Evolutionary conservation across 2,113 vertebrate genomes (phyloP).

Genomic region (Forbesichthys papilliferus): DNA sequence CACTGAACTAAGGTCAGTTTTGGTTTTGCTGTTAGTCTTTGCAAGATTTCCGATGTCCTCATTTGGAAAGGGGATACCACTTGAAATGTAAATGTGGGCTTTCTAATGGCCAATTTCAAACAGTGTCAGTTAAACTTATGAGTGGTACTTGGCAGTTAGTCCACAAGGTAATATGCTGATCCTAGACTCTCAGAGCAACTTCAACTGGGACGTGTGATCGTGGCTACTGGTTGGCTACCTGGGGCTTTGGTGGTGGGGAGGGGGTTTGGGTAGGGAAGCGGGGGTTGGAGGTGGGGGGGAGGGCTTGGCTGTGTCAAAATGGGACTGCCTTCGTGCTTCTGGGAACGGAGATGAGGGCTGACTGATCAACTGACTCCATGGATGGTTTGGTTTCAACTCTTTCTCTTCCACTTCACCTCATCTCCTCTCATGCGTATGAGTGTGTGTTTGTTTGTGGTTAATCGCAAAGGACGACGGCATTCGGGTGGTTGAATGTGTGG

Average conservation of each 20-base stretch:
- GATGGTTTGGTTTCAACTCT: constrained; percentile 76
- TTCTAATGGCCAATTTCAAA: neutral
- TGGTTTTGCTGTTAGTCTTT: constrained; percentile 3
- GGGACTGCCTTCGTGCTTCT: constrained; percentile 6
- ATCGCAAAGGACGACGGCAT: neutral
- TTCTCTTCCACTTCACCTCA: constrained; percentile 56
- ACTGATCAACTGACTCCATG: constrained; percentile 73
- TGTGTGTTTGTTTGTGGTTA: constrained; percentile 17
- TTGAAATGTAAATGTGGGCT: constrained; percentile 23
- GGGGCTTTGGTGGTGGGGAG: constrained; percentile 13
- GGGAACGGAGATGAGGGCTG: constrained; percentile 37
- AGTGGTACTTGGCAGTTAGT: neutral
- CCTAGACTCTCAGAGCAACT: constrained; percentile 52
- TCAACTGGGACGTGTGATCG: constrained; percentile 34
- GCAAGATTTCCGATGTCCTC: constrained; percentile 24
- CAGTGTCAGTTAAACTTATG: constrained; percentile 27
- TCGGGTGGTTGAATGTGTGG: constrained; percentile 15
- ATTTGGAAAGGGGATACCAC: constrained; percentile 27
- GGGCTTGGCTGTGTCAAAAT: constrained; percentile 40
- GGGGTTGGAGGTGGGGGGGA: constrained; percentile 5
- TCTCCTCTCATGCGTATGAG: constrained; percentile 41
- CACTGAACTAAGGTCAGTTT: constrained; percentile 72
- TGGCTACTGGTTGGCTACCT: constrained; percentile 36
- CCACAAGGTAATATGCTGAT: constrained; percentile 11
- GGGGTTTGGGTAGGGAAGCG: constrained; percentile 16